These are phyloP conservation scores for Erythrolamprus reginae DNA, from an alignment of 2,113 vertebrate genomes.

Conservation along the genomic window DNA sequence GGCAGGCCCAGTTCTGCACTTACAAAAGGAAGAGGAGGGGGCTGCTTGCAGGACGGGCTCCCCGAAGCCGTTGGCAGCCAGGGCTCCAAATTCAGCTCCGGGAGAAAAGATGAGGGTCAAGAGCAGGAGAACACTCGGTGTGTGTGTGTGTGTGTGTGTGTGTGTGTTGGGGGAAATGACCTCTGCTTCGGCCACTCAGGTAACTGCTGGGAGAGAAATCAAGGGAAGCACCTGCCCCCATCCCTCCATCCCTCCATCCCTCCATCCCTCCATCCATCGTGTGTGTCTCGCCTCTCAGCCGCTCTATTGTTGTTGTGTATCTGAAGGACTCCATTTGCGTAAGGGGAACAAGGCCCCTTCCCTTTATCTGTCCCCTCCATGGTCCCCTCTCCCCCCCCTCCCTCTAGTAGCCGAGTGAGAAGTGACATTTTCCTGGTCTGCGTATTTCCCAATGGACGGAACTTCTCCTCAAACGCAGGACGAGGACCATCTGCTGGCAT, in stretches of 20 bases:
- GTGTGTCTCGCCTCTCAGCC: neutral
- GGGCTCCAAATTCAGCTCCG: neutral
- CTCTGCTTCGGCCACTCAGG: neutral
- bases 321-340: neutral
- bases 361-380: neutral
- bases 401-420: neutral
- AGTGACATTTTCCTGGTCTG: neutral
- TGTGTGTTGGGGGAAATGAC: no score
- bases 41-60: neutral
- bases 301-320: neutral
- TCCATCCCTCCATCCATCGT: neutral
- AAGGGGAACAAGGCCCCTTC: neutral
- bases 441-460: neutral
- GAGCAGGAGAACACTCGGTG: neutral
- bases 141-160: no score
- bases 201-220: neutral
- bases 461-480: neutral
- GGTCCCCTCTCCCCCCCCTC: neutral
- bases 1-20: neutral
- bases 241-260: no score
- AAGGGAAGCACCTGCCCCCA: neutral
- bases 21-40: neutral
- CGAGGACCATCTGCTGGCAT: neutral
- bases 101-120: neutral
- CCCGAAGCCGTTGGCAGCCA: neutral